phyloP scores from a whole-genome alignment of 2,113 vertebrate genomes.

The Nycticryphes semicollaris region DNA sequence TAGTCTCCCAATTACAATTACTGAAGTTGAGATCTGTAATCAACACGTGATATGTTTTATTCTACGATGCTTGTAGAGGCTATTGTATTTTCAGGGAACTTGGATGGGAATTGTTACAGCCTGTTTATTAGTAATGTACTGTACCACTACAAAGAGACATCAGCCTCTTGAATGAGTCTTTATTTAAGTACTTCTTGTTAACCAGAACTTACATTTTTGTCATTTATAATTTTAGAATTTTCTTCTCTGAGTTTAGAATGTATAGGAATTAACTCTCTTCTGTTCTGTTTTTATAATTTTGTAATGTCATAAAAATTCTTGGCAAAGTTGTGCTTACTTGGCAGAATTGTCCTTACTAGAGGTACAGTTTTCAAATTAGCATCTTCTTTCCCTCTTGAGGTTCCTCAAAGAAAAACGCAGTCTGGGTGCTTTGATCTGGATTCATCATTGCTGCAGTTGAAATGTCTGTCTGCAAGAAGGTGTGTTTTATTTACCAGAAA shows the following conservation, averaged over 20 bases:
- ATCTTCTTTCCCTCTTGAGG: conserved; percentile 75
- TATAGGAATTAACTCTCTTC: background rate
- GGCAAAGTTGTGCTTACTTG: background rate
- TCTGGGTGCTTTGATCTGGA: conserved; percentile 97
- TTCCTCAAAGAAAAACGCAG: conserved; percentile 95
- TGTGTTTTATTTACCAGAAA: conserved; percentile 66
- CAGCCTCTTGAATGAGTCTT: background rate
- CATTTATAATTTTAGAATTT: background rate
- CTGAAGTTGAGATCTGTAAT: background rate
- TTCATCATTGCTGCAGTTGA: conserved; percentile 86
- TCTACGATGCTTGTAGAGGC: background rate
- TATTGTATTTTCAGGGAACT: background rate
- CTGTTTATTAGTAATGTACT: background rate
- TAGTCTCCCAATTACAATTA: background rate
- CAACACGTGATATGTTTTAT: background rate
- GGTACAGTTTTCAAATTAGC: conserved; percentile 23
- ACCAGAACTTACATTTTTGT: background rate
- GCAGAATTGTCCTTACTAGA: background rate
- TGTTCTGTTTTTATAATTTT: background rate
- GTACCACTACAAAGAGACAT: background rate
- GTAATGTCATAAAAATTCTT: background rate
- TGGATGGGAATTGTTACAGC: background rate
- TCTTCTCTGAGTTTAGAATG: background rate
- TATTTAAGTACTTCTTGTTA: background rate
- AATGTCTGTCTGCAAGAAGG: conserved; percentile 90